These are phyloP conservation scores for Carettochelys insculpta DNA, from an alignment of 2,113 vertebrate genomes.

Conservation along the genomic window DNA sequence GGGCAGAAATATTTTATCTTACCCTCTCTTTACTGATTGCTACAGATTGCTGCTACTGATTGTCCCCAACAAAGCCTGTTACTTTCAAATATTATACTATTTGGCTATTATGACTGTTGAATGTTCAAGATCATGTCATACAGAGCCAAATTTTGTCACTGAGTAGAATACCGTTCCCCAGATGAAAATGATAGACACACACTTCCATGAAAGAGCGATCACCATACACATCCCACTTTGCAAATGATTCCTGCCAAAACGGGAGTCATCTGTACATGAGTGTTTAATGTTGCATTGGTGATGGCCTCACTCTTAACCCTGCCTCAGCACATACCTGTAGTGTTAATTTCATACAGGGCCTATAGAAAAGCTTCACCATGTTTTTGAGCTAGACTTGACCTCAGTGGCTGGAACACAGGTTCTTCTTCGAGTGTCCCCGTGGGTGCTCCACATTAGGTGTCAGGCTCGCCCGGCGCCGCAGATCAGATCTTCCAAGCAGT, in stretches of 20 bases:
- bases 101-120: not conserved
- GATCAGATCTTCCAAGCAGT: too few relatives aligned
- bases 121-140: not conserved
- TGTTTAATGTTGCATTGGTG: not conserved
- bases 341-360: not conserved
- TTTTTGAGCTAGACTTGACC: not conserved
- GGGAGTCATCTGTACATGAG: not conserved
- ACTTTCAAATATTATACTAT: not conserved
- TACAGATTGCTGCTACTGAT: not conserved
- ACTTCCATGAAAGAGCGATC: not conserved
- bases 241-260: not conserved
- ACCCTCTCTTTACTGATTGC: too few relatives aligned
- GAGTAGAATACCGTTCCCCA: not conserved
- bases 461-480: too few relatives aligned
- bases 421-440: too few relatives aligned
- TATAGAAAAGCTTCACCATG: not conserved
- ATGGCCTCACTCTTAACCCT: not conserved
- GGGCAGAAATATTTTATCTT: too few relatives aligned
- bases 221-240: not conserved
- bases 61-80: not conserved
- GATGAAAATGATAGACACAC: not conserved
- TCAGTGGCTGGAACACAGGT: not conserved
- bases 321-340: not conserved
- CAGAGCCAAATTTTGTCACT: not conserved
- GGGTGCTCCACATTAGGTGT: too few relatives aligned